Evolutionary conservation across 2,797 vertebrate genomes (phyloP), one percentile per base, ranked within the genome.

Genomic region (Xiphorhynchus erythropygius): DNA sequence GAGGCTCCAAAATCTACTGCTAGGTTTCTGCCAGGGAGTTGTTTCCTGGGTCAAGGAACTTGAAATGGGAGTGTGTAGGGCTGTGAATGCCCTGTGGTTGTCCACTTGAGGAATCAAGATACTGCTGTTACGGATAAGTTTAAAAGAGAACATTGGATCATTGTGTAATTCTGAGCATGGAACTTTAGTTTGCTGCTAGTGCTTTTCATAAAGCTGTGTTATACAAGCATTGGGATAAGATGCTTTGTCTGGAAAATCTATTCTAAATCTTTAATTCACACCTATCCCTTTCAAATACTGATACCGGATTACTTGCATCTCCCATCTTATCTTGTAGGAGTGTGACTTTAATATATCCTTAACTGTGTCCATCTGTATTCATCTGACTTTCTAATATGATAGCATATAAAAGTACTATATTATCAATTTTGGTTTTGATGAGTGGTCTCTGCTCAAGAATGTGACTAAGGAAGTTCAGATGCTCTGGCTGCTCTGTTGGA

Each of bases 341-440:
- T 25, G 18, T 74, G 60, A 22, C 19, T 89, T 77, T 50, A 81
- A 73, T 27, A 79, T 77, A 82, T 39, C 44, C 21, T 76, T 9
- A 21, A 3, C 15, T 56, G 8, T 32, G 63, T 32, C 25, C 1
- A 3, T 28, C 11, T 74, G 28, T 59, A 50, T 44, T 35, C 5
- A 11, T 24, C 46, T 69, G 19, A 10, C 19, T 13, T 57, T 69
- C 53, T 89, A 50, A 77, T 62, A 65, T 52, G 84, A 50, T 30
- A 17, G 71, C 33, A 39, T 9, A 41, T 3, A 56, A 77, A 94
- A 92, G n/a, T 32, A 83, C 16, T n/a, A 24, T 37, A 32, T 8
- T 27, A 46, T 62, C 37, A 35, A 14, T 71, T 68, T 84, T 88
- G 22, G 0, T 81, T 60, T 96, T 84, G 95, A 94, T 71, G 67